Evolutionary conservation across 1,140 invertebrate species (phyloP), one percentile per base, ranked within the genome.

Genomic region (Bathynomus jamesi): DNA sequence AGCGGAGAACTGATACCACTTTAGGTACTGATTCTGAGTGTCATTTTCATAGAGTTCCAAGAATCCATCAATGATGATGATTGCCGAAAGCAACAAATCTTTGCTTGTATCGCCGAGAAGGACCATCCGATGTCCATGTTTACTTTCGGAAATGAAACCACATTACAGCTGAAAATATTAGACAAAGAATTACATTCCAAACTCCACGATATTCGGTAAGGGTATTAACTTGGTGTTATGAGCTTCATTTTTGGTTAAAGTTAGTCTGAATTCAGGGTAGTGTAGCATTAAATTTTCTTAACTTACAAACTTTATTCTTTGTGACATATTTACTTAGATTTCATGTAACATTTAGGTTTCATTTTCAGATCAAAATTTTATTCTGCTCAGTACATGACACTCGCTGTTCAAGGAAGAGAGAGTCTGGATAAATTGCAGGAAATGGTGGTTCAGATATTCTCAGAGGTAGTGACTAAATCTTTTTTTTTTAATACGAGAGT

Each of bases 371-470:
- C 60, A 28, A 69, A 69, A 46, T 90, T 94, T 82, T 98, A 98
- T 79, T 91, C 91, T 28, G 91, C 92, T 4, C 89, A 96, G 79
- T 84, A 93, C 71, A 96, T 97, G 93, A 93, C 88, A 46, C 79
- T 96, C 3, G 88, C 90, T 73, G 85, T 97, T 60, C 82, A 91
- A 86, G 91, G 91, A 3, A 87, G 90, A 80, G 84, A 95, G 79
- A 85, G 90, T 11, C 82, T 96, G 4, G 87, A 92, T 70, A 86
- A 85, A 0, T 79, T 98, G 61, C 89, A 93, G 80, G 81, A 85
- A 7, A 87, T 87, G 79, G 88, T 91, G 0, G 78, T 85, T 10
- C 80, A 82, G 3, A 76, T 84, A 32, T 84, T 86, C 76, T 78
- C 76, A 5, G 40, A 53, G 40, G 40, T 53, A 53, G 21, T 53